Evolutionary conservation across 1,140 invertebrate species (phyloP).

Genomic region (Megalopta genalis): DNA sequence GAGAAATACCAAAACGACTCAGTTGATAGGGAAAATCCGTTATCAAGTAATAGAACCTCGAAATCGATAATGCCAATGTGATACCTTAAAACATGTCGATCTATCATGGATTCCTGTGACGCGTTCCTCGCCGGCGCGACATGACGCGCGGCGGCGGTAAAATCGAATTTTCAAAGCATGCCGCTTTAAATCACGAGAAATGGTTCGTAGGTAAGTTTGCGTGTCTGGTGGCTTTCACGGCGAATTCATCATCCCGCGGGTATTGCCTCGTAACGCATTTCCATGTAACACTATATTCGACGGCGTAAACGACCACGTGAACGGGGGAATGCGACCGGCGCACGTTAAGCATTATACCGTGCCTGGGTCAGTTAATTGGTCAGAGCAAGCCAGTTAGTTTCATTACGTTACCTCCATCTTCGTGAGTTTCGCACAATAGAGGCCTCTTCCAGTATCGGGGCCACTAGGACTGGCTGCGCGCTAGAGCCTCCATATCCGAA

Average conservation of each 20-base stretch:
- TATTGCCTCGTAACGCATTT: constrained; percentile 24
- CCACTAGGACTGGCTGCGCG: constrained; percentile 62
- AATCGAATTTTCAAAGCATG: background rate
- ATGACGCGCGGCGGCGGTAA: too few species aligned
- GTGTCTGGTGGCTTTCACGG: background rate
- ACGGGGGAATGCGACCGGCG: constrained; percentile 48
- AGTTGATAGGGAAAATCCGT: too few species aligned
- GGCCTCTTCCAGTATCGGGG: constrained; percentile 64
- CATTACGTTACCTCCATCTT: constrained; percentile 77
- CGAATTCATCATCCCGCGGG: constrained; percentile 10
- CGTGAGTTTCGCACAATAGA: constrained; percentile 72
- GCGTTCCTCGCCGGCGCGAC: background rate
- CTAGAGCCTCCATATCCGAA: constrained; percentile 39
- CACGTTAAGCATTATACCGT: constrained; percentile 71
- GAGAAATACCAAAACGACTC: too few species aligned
- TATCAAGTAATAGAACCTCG: too few species aligned
- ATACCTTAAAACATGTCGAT: background rate
- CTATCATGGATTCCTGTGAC: background rate
- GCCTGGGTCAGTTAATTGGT: constrained; percentile 72
- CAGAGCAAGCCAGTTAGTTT: constrained; percentile 75
- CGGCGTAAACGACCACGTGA: constrained; percentile 43
- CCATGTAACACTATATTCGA: constrained; percentile 40
- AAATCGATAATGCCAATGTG: too few species aligned
- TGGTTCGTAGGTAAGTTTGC: background rate
- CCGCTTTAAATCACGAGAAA: background rate